Conservation (phyloP, 1,140 invertebrate species). For the Caerostris darwini region DNA sequence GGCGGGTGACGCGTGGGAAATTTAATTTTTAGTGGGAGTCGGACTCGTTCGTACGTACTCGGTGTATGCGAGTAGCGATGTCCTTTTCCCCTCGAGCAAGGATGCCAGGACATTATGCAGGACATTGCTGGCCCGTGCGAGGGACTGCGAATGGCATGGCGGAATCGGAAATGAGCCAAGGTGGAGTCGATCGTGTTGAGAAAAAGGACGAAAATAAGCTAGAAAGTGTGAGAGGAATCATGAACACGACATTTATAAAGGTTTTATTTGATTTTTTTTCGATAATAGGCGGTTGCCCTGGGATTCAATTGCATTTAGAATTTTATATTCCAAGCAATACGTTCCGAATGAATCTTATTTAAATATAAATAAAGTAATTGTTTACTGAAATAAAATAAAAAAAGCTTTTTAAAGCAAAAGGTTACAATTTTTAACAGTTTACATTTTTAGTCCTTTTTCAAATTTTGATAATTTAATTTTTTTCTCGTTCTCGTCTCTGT, state of each 20-base stretch:
- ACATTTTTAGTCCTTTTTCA: too few species aligned
- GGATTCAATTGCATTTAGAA: neutral
- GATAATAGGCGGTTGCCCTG: neutral
- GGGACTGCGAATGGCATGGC: neutral
- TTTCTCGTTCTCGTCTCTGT: too few species aligned
- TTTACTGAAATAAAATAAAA: neutral
- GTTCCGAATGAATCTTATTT: neutral
- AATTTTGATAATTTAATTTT: too few species aligned
- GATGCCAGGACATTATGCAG: neutral
- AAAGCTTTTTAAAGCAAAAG: neutral
- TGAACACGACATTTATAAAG: neutral
- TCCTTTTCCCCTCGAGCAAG: neutral
- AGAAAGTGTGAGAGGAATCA: neutral
- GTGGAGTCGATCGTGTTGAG: neutral
- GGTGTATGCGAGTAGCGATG: neutral
- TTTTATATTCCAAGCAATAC: neutral
- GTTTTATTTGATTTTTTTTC: neutral
- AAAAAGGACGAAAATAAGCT: too few species aligned
- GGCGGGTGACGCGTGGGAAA: neutral
- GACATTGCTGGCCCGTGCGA: neutral
- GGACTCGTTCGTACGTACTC: neutral
- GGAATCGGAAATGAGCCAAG: neutral
- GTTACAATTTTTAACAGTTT: too few species aligned
- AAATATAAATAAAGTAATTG: neutral
- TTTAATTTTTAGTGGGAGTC: slow-evolving; percentile 8